Percentiles rank a stretch among this genome's conserved stretches.
These are phyloP conservation scores for Camponotus vicinus DNA, from an alignment of 1,140 invertebrate species.

Conservation along the genomic window DNA sequence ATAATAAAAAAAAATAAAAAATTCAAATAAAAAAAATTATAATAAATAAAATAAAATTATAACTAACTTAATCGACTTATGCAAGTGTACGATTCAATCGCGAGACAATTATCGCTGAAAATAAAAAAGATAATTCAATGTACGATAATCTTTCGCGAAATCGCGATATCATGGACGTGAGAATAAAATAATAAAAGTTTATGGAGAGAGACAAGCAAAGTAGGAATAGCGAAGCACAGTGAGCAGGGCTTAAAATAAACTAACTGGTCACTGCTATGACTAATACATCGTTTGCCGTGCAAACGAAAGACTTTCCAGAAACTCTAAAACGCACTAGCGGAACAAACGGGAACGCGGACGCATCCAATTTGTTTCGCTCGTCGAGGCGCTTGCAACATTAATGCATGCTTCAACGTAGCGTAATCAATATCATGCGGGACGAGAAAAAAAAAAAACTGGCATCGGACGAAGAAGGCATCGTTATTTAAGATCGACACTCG, in stretches of 20 bases:
- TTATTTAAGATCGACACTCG: not conserved
- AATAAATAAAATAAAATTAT: no score
- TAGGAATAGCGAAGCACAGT: not conserved
- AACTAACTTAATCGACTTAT: no score
- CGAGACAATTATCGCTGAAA: not conserved
- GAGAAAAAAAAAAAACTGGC: conserved; percentile 47
- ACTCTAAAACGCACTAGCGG: conserved; percentile 44
- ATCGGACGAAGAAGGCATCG: conserved; percentile 2
- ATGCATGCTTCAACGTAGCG: conserved; percentile 57
- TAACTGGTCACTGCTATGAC: conserved; percentile 44
- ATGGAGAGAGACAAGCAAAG: not conserved
- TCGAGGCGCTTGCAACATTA: conserved; percentile 58
- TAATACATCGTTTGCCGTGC: conserved; percentile 22
- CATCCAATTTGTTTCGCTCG: conserved; percentile 65
- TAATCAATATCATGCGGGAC: conserved; percentile 65
- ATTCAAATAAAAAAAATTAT: not conserved
- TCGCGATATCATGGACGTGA: not conserved
- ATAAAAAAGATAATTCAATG: not conserved
- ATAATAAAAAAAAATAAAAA: no score
- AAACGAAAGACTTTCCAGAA: conserved; percentile 53
- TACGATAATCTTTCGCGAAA: not conserved
- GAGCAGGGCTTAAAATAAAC: conserved; percentile 48
- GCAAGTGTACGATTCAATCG: not conserved
- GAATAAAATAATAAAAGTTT: not conserved
- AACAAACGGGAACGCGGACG: conserved; percentile 33